phyloP scores from a whole-genome alignment of 2,797 vertebrate genomes.

The Bryconaethiops microstoma region DNA sequence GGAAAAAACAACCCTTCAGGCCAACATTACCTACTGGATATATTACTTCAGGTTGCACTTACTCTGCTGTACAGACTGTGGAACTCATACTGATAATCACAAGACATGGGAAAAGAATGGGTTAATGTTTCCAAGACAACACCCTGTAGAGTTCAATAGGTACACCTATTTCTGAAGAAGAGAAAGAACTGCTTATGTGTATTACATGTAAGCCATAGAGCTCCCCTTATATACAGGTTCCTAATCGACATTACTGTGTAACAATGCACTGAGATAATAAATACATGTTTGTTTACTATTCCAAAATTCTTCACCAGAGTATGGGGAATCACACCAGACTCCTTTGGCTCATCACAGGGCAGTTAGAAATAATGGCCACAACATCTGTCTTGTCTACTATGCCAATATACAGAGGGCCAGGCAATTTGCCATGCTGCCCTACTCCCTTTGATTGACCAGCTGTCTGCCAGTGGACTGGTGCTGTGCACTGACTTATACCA shows the following conservation, averaged over 20 bases:
- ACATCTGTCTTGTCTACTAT: conserved; percentile 72
- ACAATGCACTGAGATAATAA: background rate
- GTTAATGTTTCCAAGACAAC: conserved; percentile 33
- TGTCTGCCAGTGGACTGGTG: conserved; percentile 75
- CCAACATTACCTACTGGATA: background rate
- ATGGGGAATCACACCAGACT: conserved; percentile 49
- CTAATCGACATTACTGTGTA: background rate
- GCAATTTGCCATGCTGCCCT: conserved; percentile 60
- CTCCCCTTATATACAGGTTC: background rate
- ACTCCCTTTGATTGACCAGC: conserved; percentile 77
- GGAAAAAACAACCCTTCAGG: background rate
- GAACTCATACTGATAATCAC: conserved; percentile 13
- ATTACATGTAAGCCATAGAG: background rate
- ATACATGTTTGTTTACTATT: background rate
- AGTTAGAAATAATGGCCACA: conserved; percentile 62
- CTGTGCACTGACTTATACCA: conserved; percentile 64
- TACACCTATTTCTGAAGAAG: conserved; percentile 23
- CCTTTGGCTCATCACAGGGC: conserved; percentile 46
- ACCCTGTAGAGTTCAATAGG: conserved; percentile 29
- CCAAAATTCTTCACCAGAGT: conserved; percentile 39
- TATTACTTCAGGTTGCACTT: background rate
- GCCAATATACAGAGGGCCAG: conserved; percentile 72
- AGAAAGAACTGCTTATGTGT: background rate
- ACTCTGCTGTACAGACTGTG: background rate
- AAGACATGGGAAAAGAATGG: conserved; percentile 20